Conservation (phyloP, 2,888 invertebrate genomes). For the Gisinianus flammeolus region DNA sequence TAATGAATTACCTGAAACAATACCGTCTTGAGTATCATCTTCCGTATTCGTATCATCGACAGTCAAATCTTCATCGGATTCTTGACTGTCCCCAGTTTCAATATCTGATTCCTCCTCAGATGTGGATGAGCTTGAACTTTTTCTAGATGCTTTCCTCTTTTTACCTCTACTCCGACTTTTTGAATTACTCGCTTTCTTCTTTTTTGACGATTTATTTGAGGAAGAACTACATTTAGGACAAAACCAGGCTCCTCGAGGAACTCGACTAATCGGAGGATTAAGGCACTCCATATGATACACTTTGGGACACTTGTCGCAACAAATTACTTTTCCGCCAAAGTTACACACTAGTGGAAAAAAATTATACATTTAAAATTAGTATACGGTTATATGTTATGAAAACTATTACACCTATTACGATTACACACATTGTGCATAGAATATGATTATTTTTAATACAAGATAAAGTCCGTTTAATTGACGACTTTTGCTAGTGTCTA, state of each 20-base stretch:
- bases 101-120: conserved; percentile 22
- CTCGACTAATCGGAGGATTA: conserved; percentile 68
- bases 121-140: conserved; percentile 25
- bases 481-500: no score
- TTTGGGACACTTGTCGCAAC: conserved; percentile 69
- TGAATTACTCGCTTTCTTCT: conserved; percentile 44
- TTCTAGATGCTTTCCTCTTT: conserved; percentile 18
- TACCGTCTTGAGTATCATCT: conserved; percentile 23
- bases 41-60: conserved; percentile 11
- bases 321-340: conserved; percentile 71
- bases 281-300: conserved; percentile 78
- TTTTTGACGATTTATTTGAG: conserved; percentile 12
- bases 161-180: conserved; percentile 34
- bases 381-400: no score
- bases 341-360: no score
- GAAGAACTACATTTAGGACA: conserved; percentile 31
- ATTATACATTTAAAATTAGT: no score
- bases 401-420: no score
- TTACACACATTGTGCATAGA: no score
- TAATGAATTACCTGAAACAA: conserved; percentile 1
- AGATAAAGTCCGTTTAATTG: no score
- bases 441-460: no score
- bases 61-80: conserved; percentile 9
- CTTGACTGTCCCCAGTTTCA: not conserved
- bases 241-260: conserved; percentile 69